phyloP scores from a whole-genome alignment of 2,113 vertebrate species.

The Athene cunicularia region DNA sequence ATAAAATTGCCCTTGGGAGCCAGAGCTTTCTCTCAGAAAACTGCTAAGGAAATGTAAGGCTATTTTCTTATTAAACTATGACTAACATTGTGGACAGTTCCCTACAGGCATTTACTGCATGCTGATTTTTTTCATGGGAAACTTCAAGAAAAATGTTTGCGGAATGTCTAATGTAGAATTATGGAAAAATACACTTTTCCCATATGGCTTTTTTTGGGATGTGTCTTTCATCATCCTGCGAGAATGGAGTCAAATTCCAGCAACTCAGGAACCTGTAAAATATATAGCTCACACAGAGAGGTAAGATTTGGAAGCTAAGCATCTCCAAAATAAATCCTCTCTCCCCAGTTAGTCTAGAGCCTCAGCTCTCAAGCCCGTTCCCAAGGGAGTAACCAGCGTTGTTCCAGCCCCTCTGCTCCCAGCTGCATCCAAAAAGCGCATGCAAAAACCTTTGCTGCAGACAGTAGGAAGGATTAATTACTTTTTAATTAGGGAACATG shows the following conservation, averaged over 20 bases:
- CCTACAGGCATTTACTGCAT: background rate
- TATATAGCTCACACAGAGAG: background rate
- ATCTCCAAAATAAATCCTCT: background rate
- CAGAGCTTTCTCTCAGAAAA: background rate
- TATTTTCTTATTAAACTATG: background rate
- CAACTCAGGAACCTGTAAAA: background rate
- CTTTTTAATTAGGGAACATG: conserved; percentile 61
- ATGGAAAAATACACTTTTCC: background rate
- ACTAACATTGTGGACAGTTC: background rate
- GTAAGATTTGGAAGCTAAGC: background rate
- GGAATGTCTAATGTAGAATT: background rate
- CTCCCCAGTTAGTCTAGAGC: background rate
- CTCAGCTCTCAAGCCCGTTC: background rate
- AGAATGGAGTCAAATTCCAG: background rate
- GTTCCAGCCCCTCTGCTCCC: background rate
- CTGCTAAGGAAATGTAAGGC: background rate
- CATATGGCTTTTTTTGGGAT: background rate
- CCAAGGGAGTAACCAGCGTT: background rate
- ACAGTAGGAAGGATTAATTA: conserved; percentile 38
- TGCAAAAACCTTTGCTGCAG: background rate
- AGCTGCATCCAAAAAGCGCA: background rate
- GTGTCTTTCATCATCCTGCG: background rate
- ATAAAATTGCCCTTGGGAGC: background rate
- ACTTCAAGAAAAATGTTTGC: background rate
- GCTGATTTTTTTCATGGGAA: background rate